These are phyloP conservation scores for Brachypteracias leptosomus DNA, from an alignment of 2,113 vertebrate genomes.

Conservation along the genomic window DNA sequence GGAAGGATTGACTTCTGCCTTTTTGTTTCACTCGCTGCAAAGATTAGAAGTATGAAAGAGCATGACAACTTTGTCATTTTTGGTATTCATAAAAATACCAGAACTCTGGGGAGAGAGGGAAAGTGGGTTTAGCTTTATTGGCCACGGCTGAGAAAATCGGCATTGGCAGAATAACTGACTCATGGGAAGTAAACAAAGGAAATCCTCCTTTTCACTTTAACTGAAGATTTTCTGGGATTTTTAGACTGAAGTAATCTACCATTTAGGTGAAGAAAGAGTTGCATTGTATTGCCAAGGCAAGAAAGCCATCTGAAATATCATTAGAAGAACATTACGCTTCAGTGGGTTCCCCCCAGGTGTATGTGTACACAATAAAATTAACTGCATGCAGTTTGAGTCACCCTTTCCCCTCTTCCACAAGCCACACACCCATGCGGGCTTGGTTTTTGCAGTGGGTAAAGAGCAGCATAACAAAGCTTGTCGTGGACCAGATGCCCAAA, in stretches of 20 bases:
- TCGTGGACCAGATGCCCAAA: fast-evolving
- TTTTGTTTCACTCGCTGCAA: neutral
- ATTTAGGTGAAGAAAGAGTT: neutral
- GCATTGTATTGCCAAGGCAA: neutral
- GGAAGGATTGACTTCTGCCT: neutral
- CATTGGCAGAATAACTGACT: neutral
- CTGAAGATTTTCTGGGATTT: neutral
- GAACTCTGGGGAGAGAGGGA: neutral
- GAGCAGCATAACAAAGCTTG: neutral
- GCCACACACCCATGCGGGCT: fast-evolving
- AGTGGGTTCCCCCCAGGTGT: neutral
- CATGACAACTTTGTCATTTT: neutral
- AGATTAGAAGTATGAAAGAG: neutral
- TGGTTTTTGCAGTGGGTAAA: neutral
- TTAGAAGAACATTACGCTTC: neutral
- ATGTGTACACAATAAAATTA: fast-evolving
- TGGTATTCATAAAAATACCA: neutral
- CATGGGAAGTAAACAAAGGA: neutral
- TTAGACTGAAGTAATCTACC: neutral
- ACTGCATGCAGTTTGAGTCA: neutral
- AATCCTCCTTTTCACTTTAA: neutral
- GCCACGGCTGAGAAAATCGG: neutral
- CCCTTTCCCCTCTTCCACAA: neutral
- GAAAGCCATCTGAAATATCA: neutral
- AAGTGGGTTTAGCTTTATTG: neutral